Conservation (phyloP, 1,140 invertebrate species). For the Drosophila ercepeae region DNA sequence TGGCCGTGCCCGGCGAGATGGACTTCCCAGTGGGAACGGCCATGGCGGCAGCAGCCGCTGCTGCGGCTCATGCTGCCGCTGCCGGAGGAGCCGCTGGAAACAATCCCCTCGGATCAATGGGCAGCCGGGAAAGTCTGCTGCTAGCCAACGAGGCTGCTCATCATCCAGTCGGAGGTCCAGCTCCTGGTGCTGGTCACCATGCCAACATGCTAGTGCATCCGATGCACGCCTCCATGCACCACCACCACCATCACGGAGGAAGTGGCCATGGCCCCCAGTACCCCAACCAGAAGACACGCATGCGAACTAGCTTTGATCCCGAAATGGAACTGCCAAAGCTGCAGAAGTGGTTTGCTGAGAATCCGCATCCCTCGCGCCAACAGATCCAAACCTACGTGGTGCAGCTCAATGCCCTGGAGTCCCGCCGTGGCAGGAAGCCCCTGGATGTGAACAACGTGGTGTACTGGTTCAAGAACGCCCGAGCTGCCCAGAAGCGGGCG, state of each 20-base stretch:
- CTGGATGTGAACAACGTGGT: conserved; percentile 98
- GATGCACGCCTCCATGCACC: conserved; percentile 86
- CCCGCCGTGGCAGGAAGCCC: conserved; percentile 94
- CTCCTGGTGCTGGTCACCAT: conserved; percentile 55
- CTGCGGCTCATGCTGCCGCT: conserved; percentile 84
- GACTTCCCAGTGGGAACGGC: conserved; percentile 84
- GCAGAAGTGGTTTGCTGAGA: conserved; percentile 97
- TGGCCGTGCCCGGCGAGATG: conserved; percentile 67
- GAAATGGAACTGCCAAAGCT: conserved; percentile 97
- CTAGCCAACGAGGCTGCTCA: conserved; percentile 69
- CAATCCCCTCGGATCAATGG: conserved; percentile 83
- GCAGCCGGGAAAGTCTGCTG: conserved; percentile 68
- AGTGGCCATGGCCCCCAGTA: conserved; percentile 86
- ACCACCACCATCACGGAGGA: conserved; percentile 87
- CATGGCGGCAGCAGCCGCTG: conserved; percentile 75
- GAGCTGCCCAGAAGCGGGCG: conserved; percentile 96
- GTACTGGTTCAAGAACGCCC: conserved; percentile 99
- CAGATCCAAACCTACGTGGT: conserved; percentile 98
- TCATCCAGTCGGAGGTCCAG: conserved; percentile 49
- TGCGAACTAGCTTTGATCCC: conserved; percentile 97
- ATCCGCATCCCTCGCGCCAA: conserved; percentile 96
- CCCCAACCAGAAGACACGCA: conserved; percentile 94
- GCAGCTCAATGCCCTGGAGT: conserved; percentile 96
- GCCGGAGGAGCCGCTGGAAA: conserved; percentile 84
- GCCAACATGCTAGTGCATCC: conserved; percentile 85